A percentile compares a stretch with the other conserved stretches of the same genome.
Conservation (phyloP, 2,113 vertebrate genomes). For the Gnathonemus longibarbis region DNA sequence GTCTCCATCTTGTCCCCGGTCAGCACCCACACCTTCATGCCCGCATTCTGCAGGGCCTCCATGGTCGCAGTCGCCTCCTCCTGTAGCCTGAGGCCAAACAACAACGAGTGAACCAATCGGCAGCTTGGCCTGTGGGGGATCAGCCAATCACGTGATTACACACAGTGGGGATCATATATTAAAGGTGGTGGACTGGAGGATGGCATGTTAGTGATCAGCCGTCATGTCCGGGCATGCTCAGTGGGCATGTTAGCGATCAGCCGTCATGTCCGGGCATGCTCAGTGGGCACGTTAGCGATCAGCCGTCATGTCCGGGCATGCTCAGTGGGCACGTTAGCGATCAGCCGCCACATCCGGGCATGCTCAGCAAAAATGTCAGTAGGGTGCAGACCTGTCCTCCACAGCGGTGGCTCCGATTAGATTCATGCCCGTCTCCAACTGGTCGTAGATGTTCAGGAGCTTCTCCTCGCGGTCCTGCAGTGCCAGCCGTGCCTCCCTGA, state of each 20-base stretch:
- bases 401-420: slow-evolving; percentile 94
- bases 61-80: slow-evolving; percentile 90
- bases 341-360: not conserved
- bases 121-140: not conserved
- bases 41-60: slow-evolving; percentile 83
- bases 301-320: not conserved
- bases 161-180: not conserved
- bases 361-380: not conserved
- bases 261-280: too few relatives aligned
- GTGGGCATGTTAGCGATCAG: too few relatives aligned
- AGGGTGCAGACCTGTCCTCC: slow-evolving; percentile 78
- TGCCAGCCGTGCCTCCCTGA: slow-evolving; percentile 78
- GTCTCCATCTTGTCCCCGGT: slow-evolving; percentile 98
- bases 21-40: slow-evolving; percentile 94
- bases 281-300: not conserved
- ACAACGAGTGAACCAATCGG: not conserved
- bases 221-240: not conserved
- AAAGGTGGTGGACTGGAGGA: not conserved
- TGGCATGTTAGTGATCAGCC: not conserved
- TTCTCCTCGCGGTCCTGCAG: slow-evolving; percentile 89
- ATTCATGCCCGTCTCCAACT: slow-evolving; percentile 83
- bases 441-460: slow-evolving; percentile 81
- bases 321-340: not conserved
- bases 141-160: not conserved
- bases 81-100: slow-evolving; percentile 66